These are phyloP conservation scores for Ceratosolen fusciceps DNA, from an alignment of 1,140 invertebrate species.

Conservation along the genomic window DNA sequence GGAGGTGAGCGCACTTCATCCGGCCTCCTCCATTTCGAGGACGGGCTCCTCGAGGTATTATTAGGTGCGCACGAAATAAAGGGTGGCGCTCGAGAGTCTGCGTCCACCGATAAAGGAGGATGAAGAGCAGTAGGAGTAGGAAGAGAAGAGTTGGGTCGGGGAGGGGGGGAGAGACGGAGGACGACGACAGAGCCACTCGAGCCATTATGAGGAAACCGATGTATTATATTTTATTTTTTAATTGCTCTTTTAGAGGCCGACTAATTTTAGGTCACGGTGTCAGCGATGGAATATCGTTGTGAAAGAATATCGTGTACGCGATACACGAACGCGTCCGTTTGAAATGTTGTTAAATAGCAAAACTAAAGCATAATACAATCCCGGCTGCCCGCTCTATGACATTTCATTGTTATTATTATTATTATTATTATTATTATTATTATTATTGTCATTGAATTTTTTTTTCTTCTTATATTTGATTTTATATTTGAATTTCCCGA, in stretches of 20 bases:
- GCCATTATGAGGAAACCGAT: background rate
- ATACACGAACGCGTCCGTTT: background rate
- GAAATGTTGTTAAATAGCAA: background rate
- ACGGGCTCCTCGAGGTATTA: background rate
- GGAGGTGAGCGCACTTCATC: too few species aligned
- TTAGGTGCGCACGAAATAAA: background rate
- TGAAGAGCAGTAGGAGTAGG: too few species aligned
- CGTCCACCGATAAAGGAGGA: background rate
- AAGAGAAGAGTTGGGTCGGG: too few species aligned
- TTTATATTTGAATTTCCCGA: too few species aligned
- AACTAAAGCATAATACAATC: background rate
- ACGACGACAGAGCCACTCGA: too few species aligned
- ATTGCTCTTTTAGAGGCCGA: conserved; percentile 29
- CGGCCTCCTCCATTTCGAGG: background rate
- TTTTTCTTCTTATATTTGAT: too few species aligned
- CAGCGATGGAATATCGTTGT: conserved; percentile 31
- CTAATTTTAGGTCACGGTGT: conserved; percentile 39
- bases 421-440: too few species aligned
- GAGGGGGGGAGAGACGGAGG: too few species aligned
- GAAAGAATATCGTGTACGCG: background rate
- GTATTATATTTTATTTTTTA: conserved; percentile 31
- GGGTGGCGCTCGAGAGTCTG: background rate
- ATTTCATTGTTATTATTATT: too few species aligned
- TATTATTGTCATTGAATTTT: too few species aligned
- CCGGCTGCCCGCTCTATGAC: too few species aligned